phyloP scores from a whole-genome alignment of 2,113 vertebrate genomes.

The Bucco capensis region DNA sequence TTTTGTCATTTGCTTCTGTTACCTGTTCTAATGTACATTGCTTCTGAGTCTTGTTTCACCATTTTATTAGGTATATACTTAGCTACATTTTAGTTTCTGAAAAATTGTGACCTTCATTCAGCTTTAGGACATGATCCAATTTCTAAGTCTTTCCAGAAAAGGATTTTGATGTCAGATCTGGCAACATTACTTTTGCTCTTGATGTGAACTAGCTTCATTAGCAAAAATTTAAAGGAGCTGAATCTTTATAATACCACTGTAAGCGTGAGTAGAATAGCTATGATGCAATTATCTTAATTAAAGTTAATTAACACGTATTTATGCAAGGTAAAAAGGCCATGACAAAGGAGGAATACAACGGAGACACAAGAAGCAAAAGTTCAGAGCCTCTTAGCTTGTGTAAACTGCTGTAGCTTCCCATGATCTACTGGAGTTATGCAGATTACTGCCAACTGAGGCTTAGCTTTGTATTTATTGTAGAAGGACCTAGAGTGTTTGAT shows the following conservation, averaged over 20 bases:
- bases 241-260: background rate
- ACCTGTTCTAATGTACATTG: background rate
- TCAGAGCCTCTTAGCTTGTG: background rate
- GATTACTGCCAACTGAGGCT: background rate
- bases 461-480: background rate
- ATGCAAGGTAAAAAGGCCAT: slow-evolving; percentile 45
- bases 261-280: slow-evolving; percentile 23
- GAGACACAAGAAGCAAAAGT: slow-evolving; percentile 29
- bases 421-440: background rate
- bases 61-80: background rate
- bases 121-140: background rate
- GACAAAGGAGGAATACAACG: slow-evolving; percentile 5
- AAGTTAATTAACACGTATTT: slow-evolving; percentile 34
- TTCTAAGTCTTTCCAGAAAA: background rate
- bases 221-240: background rate
- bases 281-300: slow-evolving; percentile 17
- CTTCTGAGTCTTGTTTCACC: background rate
- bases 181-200: background rate
- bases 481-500: background rate
- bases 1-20: background rate
- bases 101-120: background rate
- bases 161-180: background rate
- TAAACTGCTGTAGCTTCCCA: background rate
- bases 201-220: background rate
- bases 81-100: background rate